Evolutionary conservation across 2,888 invertebrate species (phyloP), one percentile per base, ranked within the genome.

Genomic region (Dicycla oo): DNA sequence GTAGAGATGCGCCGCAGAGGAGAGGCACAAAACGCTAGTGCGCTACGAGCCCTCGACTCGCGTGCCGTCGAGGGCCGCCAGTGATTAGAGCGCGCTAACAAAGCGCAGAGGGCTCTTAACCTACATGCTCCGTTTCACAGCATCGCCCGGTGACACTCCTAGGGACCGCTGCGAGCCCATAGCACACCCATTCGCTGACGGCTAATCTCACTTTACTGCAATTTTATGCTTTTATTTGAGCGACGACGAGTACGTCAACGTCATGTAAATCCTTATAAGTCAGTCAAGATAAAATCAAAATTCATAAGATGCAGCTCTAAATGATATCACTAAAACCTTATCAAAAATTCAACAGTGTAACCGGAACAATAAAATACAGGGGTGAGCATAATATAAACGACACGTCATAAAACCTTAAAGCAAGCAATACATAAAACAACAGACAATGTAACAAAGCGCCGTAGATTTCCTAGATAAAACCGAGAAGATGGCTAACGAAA

Each of bases 41-140:
- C 92, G 89, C 93, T 92, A 91, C 90, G 93, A 92, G 91, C 93
- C 87, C 94, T 94, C 86, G 86, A 93, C 89, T 91, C 92, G 92
- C 92, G 93, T 92, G 93, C 86, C 90, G 93, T 93, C 87, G 91
- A 95, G 95, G 90, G 90, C 92, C 91, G 93, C 91, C 93, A 94
- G 95, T 96, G 95, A 96, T 96, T 95, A 96, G 94, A 93, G 95
- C 94, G 92, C 94, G 94, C 95, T 96, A 95, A 95, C 95, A 95
- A 96, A 96, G 95, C 92, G 92, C 90, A 73, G 79, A 95, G 95
- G 87, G 90, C 94, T 82, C 95, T 96, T 95, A 95, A 96, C 95
- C 95, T 94, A 96, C 92, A 96, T 95, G 94, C 95, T 95, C 94
- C 94, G 95, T 94, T 94, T 94, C 95, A 93, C 93, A 92, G 92